Evolutionary conservation across 2,113 vertebrate species (phyloP), one percentile per base, ranked within the genome.

Genomic region (Dendrocopos noguchii): DNA sequence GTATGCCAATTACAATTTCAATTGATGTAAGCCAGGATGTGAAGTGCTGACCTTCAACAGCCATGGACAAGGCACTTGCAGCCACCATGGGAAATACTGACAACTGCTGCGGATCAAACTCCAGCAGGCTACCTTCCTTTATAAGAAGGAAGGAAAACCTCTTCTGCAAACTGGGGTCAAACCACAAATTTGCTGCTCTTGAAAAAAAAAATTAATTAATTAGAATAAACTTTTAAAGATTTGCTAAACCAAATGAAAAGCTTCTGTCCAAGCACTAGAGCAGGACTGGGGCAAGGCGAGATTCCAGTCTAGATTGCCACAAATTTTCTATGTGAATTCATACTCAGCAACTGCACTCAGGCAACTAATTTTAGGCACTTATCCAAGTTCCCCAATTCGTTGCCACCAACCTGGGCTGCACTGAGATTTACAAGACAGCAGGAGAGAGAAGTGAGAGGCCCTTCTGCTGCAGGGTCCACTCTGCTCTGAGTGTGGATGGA

Each of bases 81-180:
- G 28, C 24, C 76, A 25, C 14, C 1, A 0, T 59, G 16, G 39
- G 15, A 72, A 81, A 59, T 19, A 16, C 29, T 36, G 57, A 65
- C 53, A 57, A 21, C 11, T 1, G 1, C 36, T 5, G 1, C 1
- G 2, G 31, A 44, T 70, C 63, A 57, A 46, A 80, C 31, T 36
- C 60, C 36, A 92, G 36, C 21, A 84, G 47, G 21, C 14, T 28
- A 31, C 42, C 31, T 75, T 46, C 33, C 65, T 89, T 85, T 27
- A 57, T 61, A 80, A 68, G 3, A 61, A 82, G n/a, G 56, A 93
- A 80, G 34, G 12, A 63, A 80, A 67, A 63, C 15, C 20, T 68
- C 28, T 72, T 42, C 22, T 68, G 39, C 31, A 73, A 61, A 60
- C 17, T 28, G 16, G 24, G 12, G 22, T n/a, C n/a, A 80, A 55